Base-by-base conservation (phyloP, 2,888 invertebrate genomes). In the Neria commutata region DNA sequence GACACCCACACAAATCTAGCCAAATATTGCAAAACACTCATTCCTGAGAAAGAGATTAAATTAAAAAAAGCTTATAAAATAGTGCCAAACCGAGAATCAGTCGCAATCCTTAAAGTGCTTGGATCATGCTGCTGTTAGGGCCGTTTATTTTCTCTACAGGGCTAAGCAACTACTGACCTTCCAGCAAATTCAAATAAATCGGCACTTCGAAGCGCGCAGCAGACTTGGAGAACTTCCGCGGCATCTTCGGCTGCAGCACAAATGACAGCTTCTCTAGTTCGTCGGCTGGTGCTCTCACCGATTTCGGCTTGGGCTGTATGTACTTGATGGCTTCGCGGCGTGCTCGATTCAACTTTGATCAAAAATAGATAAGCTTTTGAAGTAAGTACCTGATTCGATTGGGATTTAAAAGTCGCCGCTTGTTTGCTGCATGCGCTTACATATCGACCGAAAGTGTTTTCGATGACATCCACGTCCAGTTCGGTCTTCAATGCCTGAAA, bases 141-240 rank as follows among this genome's bases (percentile, higher is more conserved):
- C 33, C 33, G 8, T 3, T 40, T 40, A n/a, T 47, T 25, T 16
- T 42, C 45, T 51, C n/a, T 11, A 61, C 6, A n/a, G n/a, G n/a
- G n/a, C n/a, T 47, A 16, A 25, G 16, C 6, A 10, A 26, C 1
- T 49, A 14, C 69, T 67, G 76, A 85, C 85, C 81, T 59, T 80
- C 77, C 23, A 89, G 78, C 58, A 82, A 82, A 48, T 83, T 78
- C 53, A 87, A 84, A 70, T 91, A 88, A 61, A 92, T 84, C 0
- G 91, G 91, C 53, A 94, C 81, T 65, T 91, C 87, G 76, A 93
- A 93, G 65, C 90, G 85, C 0, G 90, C 89, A 63, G 87, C 89
- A 37, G 88, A 86, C 40, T 92, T 85, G 0, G 89, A 88, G 79
- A 91, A 92, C n/a, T 89, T 87, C 47, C 92, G 81, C 0, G 92